Conservation (phyloP, 2,797 vertebrate species). For the Iguana delicatissima region DNA sequence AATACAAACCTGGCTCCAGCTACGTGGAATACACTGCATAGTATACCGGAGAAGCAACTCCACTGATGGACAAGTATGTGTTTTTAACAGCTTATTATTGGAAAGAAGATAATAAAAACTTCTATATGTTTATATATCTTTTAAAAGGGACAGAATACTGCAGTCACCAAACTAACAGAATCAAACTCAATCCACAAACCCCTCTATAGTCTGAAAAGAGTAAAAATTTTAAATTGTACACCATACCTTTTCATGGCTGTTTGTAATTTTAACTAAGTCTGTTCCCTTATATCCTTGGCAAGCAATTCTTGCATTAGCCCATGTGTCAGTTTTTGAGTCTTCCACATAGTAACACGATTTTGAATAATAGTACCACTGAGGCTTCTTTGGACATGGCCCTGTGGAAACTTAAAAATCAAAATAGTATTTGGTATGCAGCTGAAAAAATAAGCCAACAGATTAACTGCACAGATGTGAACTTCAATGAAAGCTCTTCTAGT, state of each 20-base stretch:
- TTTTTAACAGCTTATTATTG: background rate
- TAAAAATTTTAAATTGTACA: background rate
- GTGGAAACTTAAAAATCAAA: conserved; percentile 20
- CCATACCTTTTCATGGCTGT: conserved; percentile 47
- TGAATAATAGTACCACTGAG: conserved; percentile 36
- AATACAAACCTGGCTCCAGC: background rate
- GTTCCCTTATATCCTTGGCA: conserved; percentile 43
- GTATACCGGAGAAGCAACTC: background rate
- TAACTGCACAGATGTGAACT: background rate
- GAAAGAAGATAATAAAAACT: background rate
- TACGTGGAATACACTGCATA: background rate
- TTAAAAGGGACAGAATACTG: background rate
- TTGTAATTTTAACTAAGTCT: conserved; percentile 46
- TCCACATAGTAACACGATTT: conserved; percentile 48
- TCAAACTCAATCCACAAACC: background rate
- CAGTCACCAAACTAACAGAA: background rate
- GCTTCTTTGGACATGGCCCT: conserved; percentile 24
- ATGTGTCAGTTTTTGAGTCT: conserved; percentile 30
- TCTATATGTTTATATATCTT: background rate
- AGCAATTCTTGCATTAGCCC: conserved; percentile 26
- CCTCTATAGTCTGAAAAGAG: background rate
- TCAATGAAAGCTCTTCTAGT: background rate
- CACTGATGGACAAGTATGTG: background rate
- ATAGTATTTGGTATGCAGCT: background rate
- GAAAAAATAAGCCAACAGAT: background rate